Base-by-base conservation (phyloP, 2,888 invertebrate genomes). In the Branchipolynoe longqiensis region DNA sequence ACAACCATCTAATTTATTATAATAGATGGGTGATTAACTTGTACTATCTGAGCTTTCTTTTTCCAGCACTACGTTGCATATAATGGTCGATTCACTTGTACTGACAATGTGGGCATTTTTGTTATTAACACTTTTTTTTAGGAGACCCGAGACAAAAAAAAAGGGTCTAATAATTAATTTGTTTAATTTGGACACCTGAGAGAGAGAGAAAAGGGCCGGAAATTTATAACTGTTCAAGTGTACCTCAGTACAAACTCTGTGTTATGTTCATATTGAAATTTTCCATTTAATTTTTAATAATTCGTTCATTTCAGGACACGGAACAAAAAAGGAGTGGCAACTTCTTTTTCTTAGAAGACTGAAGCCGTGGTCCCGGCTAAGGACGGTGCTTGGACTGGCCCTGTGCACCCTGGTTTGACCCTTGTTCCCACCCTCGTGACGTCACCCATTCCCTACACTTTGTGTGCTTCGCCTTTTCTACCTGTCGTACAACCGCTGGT, bases 331-430 rank as follows among this genome's bases (percentile, higher is more conserved):
- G 96, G 89, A 96, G 97, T 85, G 99, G 99, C 86, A 99, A 99
- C 95, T 99, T 97, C 95, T 99, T 99, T 96, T 99, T 99, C 96
- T 95, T 99, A 93, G 99, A 99, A 95, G 98, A 99, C 94, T 97
- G 90, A 93, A 84, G 54, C n/a, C 62, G 84, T 64, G 48, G 59
- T 69, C 84, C 25, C 48, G 41, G 62, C 33, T 41, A 41, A 62
- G 36, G 40, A 28, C 25, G 58, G 41, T 36, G 83, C 59, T 83
- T 58, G 82, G 36, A 64, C 54, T 69, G 84, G 84, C 73, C 69
- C 69, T 36, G 84, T 73, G 69, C 84, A 64, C 73, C 59, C 33
- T 69, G 40, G 84, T 84, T 78, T 78, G 78, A 12, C 78, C 54
- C 25, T 31, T 12, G 48, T 14, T 41, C 14, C 78, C 78, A 78